Evolutionary conservation across 2,113 vertebrate species (phyloP).

Genomic region (Alaudala cheleensis): DNA sequence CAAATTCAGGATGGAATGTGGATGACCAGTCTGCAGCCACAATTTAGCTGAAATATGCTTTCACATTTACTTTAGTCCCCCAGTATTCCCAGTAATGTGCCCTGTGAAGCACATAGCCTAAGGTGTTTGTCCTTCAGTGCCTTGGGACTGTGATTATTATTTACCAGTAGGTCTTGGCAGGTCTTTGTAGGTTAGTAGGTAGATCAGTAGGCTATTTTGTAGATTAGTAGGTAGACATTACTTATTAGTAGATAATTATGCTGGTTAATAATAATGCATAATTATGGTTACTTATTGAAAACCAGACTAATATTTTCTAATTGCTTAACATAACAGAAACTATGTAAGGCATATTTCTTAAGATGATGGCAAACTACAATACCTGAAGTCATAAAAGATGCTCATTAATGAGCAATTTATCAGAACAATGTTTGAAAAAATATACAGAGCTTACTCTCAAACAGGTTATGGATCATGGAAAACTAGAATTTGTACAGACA

Average conservation of each 20-base stretch:
- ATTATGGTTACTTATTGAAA: not conserved
- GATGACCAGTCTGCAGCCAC: not conserved
- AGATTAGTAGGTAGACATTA: not conserved
- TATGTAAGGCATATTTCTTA: not conserved
- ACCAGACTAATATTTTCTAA: not conserved
- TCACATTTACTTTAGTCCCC: not conserved
- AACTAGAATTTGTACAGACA: not conserved
- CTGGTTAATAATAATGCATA: not conserved
- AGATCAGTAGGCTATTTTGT: not conserved
- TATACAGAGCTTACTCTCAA: not conserved
- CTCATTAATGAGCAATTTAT: not conserved
- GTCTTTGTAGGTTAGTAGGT: not conserved
- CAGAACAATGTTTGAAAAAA: not conserved
- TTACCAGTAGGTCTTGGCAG: not conserved
- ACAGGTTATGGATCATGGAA: not conserved
- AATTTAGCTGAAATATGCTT: not conserved
- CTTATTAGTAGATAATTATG: not conserved
- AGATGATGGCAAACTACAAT: not conserved
- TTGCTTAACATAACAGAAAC: not conserved
- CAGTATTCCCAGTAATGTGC: not conserved
- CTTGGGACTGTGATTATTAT: not conserved
- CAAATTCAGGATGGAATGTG: not conserved
- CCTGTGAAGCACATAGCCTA: not conserved
- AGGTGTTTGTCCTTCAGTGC: not conserved
- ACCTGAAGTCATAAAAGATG: not conserved